Evolutionary conservation across 2,797 vertebrate species (phyloP), one percentile per base, ranked within the genome.

Genomic region (Halcyon chelicuti): DNA sequence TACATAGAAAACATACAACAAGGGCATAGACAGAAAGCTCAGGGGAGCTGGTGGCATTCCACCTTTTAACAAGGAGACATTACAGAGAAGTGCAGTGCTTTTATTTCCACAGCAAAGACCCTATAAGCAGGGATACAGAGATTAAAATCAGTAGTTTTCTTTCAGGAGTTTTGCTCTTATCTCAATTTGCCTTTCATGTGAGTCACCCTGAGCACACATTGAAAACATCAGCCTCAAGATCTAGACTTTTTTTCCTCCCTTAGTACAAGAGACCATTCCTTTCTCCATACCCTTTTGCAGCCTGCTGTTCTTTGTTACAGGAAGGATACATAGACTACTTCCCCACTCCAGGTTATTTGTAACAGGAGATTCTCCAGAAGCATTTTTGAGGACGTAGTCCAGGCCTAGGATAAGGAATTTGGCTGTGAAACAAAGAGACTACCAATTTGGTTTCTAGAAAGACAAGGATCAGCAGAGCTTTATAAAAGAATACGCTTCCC

Each of bases 131-230:
- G 25, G 35, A 88, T 74, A 29, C 20, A 60, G 63, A 91, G 84
- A 87, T 88, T 92, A 77, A 91, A 87, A 93, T 86, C 15, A 31
- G 46, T n/a, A 3, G 0, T 37, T 81, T 95, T 67, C 74, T 94
- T 93, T 47, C 63, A 58, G 73, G 88, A 49, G 72, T 83, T 93
- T 84, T 79, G 37, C 58, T 91, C 49, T 90, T 94, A 92, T 94
- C 93, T 94, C 83, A 75, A 33, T 86, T 91, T 86, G 67, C 28
- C 72, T 91, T 93, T 86, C 89, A 86, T 55, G 42, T 94, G 91
- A 94, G 58, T 95, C 78, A 91, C 42, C 55, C 66, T 20, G 54
- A 84, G 55, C 75, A 83, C 49, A 93, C 0, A 10, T 8, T 68
- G 57, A 2, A 46, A 90, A 74, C 49, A 81, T 86, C 83, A 91